Conservation (phyloP, 1,140 invertebrate genomes). For the Theocolax elegans region DNA sequence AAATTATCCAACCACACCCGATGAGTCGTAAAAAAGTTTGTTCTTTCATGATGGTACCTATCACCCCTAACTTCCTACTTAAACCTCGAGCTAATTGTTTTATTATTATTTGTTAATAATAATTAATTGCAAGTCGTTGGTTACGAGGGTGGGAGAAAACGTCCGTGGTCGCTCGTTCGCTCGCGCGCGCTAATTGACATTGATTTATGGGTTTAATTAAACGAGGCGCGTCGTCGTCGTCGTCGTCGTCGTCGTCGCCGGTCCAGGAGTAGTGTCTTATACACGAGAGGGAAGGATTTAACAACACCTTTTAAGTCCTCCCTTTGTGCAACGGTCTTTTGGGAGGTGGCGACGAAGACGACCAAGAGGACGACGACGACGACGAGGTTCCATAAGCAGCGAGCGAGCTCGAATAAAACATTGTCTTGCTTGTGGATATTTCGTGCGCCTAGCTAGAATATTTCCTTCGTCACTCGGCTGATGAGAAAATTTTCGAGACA, state of each 20-base stretch:
- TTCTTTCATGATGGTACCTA: too few species aligned
- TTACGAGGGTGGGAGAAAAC: constrained; percentile 12
- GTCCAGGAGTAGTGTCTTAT: constrained; percentile 56
- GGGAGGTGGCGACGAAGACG: background rate
- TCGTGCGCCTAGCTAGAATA: background rate
- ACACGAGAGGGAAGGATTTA: constrained; percentile 49
- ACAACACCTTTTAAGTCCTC: constrained; percentile 56
- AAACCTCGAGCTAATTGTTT: constrained; percentile 49
- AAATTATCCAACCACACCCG: too few species aligned
- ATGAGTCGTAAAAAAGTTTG: constrained; percentile 2
- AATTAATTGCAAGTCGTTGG: constrained; percentile 55
- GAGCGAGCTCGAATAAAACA: constrained; percentile 5
- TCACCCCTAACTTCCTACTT: too few species aligned
- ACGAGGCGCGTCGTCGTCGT: constrained; percentile 46
- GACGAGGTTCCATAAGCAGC: background rate
- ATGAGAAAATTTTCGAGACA: background rate
- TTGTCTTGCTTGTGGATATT: constrained; percentile 1
- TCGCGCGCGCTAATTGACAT: constrained; percentile 58
- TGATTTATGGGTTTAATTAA: constrained; percentile 68
- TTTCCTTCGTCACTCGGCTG: background rate
- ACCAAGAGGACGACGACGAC: background rate
- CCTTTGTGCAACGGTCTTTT: constrained; percentile 47
- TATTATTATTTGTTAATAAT: constrained; percentile 62
- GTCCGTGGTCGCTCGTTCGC: background rate
- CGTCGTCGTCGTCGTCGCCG: constrained; percentile 29